These are phyloP conservation scores for Drosophila seguyi DNA, from an alignment of 1,140 invertebrate species.

Conservation along the genomic window DNA sequence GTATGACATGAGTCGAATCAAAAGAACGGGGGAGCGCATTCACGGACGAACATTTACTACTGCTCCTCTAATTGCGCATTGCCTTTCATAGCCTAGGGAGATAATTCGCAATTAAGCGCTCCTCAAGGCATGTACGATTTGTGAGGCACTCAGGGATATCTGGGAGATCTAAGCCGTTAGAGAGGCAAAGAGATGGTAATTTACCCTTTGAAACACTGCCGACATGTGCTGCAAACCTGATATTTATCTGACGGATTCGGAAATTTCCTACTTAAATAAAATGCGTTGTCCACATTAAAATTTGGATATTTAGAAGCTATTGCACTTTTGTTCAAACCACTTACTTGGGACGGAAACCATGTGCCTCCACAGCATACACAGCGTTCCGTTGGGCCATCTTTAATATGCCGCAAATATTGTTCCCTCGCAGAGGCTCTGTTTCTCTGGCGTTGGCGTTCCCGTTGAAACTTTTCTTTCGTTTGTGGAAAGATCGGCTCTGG, in stretches of 20 bases:
- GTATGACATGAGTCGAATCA: not conserved
- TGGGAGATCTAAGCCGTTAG: not conserved
- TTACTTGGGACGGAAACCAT: not conserved
- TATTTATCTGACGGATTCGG: not conserved
- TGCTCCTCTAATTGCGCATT: constrained; percentile 1
- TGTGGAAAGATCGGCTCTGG: not conserved
- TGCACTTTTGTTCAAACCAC: not conserved
- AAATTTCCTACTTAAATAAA: not conserved
- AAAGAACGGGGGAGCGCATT: not conserved
- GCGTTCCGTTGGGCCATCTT: not conserved
- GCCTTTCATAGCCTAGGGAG: not conserved
- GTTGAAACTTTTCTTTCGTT: not conserved
- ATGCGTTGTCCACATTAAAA: not conserved
- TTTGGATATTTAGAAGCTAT: not conserved
- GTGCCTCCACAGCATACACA: not conserved
- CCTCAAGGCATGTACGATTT: too few relatives aligned
- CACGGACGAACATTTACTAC: not conserved
- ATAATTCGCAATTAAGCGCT: not conserved
- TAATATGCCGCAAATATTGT: not conserved
- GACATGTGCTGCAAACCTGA: not conserved
- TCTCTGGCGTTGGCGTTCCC: not conserved
- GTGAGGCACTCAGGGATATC: not conserved
- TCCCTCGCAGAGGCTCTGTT: not conserved
- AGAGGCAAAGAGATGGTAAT: too few relatives aligned
- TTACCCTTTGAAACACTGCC: not conserved